These are phyloP conservation scores for Megaceryle maxima DNA, from an alignment of 2,113 vertebrate genomes.

Conservation along the genomic window DNA sequence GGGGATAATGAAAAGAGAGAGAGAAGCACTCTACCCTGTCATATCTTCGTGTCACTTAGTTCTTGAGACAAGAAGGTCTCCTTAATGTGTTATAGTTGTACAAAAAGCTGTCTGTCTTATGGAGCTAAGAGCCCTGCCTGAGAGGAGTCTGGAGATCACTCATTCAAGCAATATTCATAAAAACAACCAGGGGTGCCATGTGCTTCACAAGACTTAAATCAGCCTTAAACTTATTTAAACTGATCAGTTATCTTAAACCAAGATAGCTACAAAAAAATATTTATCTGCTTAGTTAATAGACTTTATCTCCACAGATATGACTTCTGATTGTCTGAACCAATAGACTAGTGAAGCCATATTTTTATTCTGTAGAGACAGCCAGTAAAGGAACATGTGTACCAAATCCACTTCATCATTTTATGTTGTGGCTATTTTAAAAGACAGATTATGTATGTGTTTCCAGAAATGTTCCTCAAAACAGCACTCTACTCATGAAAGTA, in stretches of 20 bases:
- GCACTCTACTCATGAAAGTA: neutral
- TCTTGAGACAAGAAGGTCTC: neutral
- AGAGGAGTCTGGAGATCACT: neutral
- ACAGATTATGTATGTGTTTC: neutral
- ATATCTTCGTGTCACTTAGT: neutral
- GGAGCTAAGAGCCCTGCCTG: neutral
- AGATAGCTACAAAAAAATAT: neutral
- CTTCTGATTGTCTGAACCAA: neutral
- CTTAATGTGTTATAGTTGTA: neutral
- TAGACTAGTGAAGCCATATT: neutral
- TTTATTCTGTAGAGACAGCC: neutral
- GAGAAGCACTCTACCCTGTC: neutral
- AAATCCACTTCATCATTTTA: neutral
- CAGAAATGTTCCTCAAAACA: neutral
- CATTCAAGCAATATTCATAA: neutral
- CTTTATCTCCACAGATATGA: neutral
- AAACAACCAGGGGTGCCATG: rapidly evolving
- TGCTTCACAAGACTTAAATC: neutral
- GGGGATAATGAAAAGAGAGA: neutral
- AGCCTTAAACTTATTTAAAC: neutral
- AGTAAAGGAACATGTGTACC: neutral
- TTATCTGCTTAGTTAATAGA: neutral
- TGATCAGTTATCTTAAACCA: neutral
- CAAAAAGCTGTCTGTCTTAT: neutral
- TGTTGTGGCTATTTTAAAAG: neutral